Evolutionary conservation across 1,140 invertebrate genomes (phyloP), one percentile per base, ranked within the genome.

Genomic region (Rhagoletis pomonella): DNA sequence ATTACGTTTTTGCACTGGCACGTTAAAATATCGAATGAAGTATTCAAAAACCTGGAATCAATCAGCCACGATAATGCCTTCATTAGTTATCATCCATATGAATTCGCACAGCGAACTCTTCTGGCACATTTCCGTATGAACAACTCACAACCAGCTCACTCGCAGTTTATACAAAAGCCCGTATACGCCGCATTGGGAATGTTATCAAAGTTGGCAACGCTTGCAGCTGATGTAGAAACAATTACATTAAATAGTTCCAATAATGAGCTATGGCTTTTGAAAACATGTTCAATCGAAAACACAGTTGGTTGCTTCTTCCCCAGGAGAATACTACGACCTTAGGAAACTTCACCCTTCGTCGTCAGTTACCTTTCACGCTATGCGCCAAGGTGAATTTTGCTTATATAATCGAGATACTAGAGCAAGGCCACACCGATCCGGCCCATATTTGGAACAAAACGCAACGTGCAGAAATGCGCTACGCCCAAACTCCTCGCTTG

Each of bases 31-130:
- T 89, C 87, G 4, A 89, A n/a, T 77, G 90, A 60, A 87, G 87
- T 87, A 29, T 91, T 90, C 47, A 88, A 55, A 55, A 89, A 90
- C 55, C 91, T 91, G 87, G 93, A 91, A 77, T 93, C 90, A 4
- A 90, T 94, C 4, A 94, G 94, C 87, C 94, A 94, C 89, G 94
- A 94, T 89, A 94, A 94, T 89, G 94, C 90, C 12, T 94, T 94
- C 87, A 89, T 94, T 7, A 94, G 93, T 89, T 94, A 93, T 90
- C 91, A 93, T 90, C 94, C 94, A 0, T 88, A 93, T 81, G 94
- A 93, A 88, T 94, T 94, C 88, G 91, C 89, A 4, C 94, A 94
- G 89, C 89, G 94, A 44, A 93, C 86, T 14, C 88, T 94, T 10
- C 89, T 94, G 55, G 93, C 94, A 6, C 94, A 94, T 87, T 94